Percentiles rank a stretch among this genome's conserved stretches.
Evolutionary conservation across 2,888 invertebrate genomes (phyloP).

Genomic region (Pseudococcus jackbeardsleyi): DNA sequence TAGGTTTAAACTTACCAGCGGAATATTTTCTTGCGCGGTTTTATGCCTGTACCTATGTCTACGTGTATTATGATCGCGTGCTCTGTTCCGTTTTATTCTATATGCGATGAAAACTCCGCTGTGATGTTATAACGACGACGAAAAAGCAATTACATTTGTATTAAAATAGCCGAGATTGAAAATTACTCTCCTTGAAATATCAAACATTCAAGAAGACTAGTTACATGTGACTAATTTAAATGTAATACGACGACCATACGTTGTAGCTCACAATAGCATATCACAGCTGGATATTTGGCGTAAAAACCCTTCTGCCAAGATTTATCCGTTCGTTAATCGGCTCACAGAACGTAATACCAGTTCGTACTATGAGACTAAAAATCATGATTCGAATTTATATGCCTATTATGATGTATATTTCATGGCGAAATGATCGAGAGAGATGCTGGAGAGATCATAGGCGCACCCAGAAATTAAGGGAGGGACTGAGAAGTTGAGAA

Average conservation of each 20-base stretch:
- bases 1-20: neutral
- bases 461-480: too few relatives aligned
- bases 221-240: slow-evolving; percentile 54
- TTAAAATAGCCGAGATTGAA: slow-evolving; percentile 39
- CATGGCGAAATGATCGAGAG: too few relatives aligned
- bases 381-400: neutral
- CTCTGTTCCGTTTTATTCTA: neutral
- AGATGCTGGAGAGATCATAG: too few relatives aligned
- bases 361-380: neutral
- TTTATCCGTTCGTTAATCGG: slow-evolving; percentile 18
- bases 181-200: slow-evolving; percentile 46
- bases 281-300: slow-evolving; percentile 35
- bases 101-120: neutral
- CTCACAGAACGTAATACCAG: neutral
- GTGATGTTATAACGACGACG: neutral
- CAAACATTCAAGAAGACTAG: slow-evolving; percentile 46
- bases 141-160: slow-evolving; percentile 50
- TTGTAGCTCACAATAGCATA: slow-evolving; percentile 26
- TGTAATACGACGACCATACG: slow-evolving; percentile 54
- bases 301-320: slow-evolving; percentile 36
- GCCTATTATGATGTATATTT: too few relatives aligned
- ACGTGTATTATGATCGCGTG: slow-evolving; percentile 7
- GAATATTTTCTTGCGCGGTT: slow-evolving; percentile 2
- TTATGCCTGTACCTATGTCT: neutral
- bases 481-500: too few relatives aligned